Percentiles rank a stretch among this genome's conserved stretches.
These are phyloP conservation scores for Glaucopsyche alexis DNA, from an alignment of 2,888 invertebrate species.

Conservation along the genomic window DNA sequence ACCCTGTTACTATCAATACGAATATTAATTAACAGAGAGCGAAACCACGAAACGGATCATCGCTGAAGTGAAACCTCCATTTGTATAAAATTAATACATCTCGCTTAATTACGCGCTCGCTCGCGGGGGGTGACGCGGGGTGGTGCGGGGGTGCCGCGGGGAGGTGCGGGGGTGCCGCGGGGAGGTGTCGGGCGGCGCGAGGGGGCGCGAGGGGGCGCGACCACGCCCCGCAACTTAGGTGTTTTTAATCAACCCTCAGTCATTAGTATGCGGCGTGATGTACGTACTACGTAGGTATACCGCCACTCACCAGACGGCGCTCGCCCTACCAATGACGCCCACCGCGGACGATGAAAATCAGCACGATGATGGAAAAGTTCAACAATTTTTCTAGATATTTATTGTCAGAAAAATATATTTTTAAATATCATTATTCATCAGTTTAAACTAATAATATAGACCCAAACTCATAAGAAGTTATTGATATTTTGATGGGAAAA, in stretches of 20 bases:
- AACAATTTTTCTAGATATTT: too few species aligned
- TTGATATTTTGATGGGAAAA: too few species aligned
- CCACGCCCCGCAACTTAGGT: slow-evolving; percentile 40
- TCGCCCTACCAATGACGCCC: neutral
- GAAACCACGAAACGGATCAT: slow-evolving; percentile 20
- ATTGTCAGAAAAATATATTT: too few species aligned
- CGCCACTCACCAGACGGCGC: slow-evolving; percentile 13
- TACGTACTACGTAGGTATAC: slow-evolving; percentile 48
- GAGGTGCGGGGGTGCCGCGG: slow-evolving; percentile 21
- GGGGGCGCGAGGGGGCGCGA: slow-evolving; percentile 29
- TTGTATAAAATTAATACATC: slow-evolving; percentile 31
- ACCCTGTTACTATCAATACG: slow-evolving; percentile 16
- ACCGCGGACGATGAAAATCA: neutral
- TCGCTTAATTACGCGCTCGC: slow-evolving; percentile 36
- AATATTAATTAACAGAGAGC: slow-evolving; percentile 28
- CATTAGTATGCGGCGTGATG: slow-evolving; percentile 75
- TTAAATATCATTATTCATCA: too few species aligned
- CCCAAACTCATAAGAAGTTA: too few species aligned
- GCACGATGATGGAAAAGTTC: neutral
- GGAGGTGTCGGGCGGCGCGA: slow-evolving; percentile 22
- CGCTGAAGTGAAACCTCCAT: slow-evolving; percentile 23
- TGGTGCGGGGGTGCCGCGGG: slow-evolving; percentile 14
- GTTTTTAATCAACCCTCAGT: slow-evolving; percentile 75
- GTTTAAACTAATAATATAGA: too few species aligned
- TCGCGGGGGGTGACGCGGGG: slow-evolving; percentile 30